Percentiles rank a stretch among this genome's conserved stretches.
Evolutionary conservation across 1,140 invertebrate genomes (phyloP).

Genomic region (Leptinotarsa lineolata): DNA sequence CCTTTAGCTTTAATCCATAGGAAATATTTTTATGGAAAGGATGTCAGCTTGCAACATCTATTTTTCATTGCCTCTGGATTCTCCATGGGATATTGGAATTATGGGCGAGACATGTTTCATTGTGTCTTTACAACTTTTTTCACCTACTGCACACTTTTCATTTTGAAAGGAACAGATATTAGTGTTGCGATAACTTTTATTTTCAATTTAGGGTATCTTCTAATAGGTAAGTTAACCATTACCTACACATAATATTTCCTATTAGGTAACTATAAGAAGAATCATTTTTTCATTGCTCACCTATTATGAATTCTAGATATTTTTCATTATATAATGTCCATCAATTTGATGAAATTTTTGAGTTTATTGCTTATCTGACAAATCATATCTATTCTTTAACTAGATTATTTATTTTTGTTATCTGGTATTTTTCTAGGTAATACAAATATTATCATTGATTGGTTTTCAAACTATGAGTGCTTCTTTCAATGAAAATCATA

Average conservation of each 20-base stretch:
- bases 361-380: not conserved
- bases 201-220: constrained; percentile 82
- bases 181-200: constrained; percentile 71
- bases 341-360: not conserved
- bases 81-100: constrained; percentile 79
- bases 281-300: not conserved
- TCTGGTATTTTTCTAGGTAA: too few relatives aligned
- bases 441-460: too few relatives aligned
- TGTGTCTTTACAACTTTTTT: constrained; percentile 69
- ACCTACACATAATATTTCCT: not conserved
- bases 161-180: constrained; percentile 64
- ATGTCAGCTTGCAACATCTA: constrained; percentile 68
- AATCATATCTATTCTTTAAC: not conserved
- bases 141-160: constrained; percentile 67
- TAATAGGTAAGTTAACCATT: constrained; percentile 57
- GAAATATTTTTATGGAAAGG: constrained; percentile 61
- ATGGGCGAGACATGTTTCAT: constrained; percentile 75
- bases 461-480: too few relatives aligned
- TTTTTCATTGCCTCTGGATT: constrained; percentile 75
- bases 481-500: too few relatives aligned
- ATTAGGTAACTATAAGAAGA: not conserved
- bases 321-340: not conserved
- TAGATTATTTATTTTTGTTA: constrained; percentile 2
- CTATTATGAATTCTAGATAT: not conserved
- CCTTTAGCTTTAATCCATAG: constrained; percentile 76